phyloP scores from a whole-genome alignment of 1,140 invertebrate species.

The Campoletis sonorensis region DNA sequence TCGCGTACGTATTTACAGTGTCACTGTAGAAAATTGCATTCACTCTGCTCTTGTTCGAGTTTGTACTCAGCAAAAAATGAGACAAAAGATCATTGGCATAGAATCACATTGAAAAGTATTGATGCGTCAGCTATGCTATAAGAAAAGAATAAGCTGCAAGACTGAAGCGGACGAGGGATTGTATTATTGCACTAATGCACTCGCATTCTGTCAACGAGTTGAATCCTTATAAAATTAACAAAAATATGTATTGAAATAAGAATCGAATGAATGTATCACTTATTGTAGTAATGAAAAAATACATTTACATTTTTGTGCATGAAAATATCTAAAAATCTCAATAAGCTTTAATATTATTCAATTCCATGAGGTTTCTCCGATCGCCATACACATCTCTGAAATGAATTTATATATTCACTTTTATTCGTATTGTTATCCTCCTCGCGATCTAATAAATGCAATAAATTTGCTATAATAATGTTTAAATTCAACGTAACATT shows the following conservation, averaged over 20 bases:
- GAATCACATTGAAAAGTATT: neutral
- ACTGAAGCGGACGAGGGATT: neutral
- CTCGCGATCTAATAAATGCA: neutral
- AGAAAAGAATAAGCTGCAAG: neutral
- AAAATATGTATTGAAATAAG: no score
- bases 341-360: no score
- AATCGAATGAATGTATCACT: no score
- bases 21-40: neutral
- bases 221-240: neutral
- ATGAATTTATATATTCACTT: neutral
- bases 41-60: neutral
- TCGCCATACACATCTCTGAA: no score
- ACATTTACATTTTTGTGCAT: no score
- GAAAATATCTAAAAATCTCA: no score
- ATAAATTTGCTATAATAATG: neutral
- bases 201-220: neutral
- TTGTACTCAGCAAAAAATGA: neutral
- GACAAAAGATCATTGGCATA: neutral
- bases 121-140: neutral
- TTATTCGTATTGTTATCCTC: neutral
- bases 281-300: no score
- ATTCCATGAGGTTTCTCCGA: no score
- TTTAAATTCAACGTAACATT: no score
- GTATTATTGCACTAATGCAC: neutral
- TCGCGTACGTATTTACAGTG: neutral